These are phyloP conservation scores for Pterostichus niger DNA, from an alignment of 2,888 invertebrate species.

Conservation along the genomic window DNA sequence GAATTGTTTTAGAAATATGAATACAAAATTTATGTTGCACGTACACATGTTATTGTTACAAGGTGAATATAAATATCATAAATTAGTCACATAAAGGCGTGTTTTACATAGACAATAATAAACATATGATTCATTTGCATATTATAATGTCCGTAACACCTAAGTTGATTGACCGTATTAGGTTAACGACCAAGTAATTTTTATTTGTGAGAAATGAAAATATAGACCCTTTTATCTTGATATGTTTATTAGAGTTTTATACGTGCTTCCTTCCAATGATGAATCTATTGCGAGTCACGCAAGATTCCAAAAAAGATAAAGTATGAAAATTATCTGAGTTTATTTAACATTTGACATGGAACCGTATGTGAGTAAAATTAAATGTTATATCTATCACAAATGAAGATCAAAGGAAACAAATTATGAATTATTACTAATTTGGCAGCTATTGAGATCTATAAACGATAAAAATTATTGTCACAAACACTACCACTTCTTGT, in stretches of 20 bases:
- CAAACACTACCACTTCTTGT: too few relatives aligned
- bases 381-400: too few relatives aligned
- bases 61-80: slow-evolving; percentile 26
- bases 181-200: slow-evolving; percentile 12
- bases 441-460: too few relatives aligned
- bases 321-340: too few relatives aligned
- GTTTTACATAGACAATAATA: slow-evolving; percentile 9
- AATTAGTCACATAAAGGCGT: slow-evolving; percentile 20
- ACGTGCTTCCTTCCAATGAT: background rate
- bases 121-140: slow-evolving; percentile 30
- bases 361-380: too few relatives aligned
- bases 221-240: slow-evolving; percentile 10
- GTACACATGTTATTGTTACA: slow-evolving; percentile 6
- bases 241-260: slow-evolving; percentile 17
- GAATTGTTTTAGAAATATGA: background rate
- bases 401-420: too few relatives aligned
- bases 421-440: too few relatives aligned
- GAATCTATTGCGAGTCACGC: slow-evolving; percentile 8
- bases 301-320: background rate
- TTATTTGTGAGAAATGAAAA: slow-evolving; percentile 30
- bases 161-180: slow-evolving; percentile 37
- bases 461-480: too few relatives aligned
- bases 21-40: slow-evolving; percentile 14
- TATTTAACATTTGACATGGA: too few relatives aligned
- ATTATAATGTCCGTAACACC: background rate